These are phyloP conservation scores for Acanthosepion lycidas DNA, from an alignment of 2,888 invertebrate species.

Conservation along the genomic window DNA sequence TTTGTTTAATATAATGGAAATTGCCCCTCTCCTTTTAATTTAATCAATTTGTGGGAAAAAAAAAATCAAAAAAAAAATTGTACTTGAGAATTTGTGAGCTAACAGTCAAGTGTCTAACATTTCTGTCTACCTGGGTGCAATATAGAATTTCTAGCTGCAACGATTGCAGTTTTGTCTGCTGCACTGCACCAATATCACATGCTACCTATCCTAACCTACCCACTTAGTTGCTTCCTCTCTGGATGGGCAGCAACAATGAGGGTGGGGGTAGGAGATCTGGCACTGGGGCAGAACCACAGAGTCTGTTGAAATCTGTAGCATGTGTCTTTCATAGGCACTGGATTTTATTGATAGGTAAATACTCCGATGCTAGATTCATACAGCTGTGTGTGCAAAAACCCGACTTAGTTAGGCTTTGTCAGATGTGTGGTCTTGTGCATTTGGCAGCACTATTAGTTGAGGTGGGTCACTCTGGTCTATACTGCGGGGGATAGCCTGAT, in stretches of 20 bases:
- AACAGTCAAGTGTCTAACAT: neutral
- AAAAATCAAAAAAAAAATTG: neutral
- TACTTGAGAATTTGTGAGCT: neutral
- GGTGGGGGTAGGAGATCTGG: neutral
- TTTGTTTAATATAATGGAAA: no score
- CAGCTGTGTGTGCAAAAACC: neutral
- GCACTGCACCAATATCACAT: conserved; percentile 12
- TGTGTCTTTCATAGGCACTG: neutral
- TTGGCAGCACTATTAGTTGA: neutral
- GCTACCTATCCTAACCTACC: neutral
- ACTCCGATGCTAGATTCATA: neutral
- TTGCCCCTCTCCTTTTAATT: no score
- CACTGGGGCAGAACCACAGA: neutral
- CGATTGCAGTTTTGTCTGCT: conserved; percentile 3
- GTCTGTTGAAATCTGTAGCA: neutral
- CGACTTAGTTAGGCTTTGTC: neutral
- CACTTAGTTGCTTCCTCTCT: neutral
- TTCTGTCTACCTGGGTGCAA: neutral
- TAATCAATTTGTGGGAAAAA: no score
- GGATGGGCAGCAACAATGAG: neutral
- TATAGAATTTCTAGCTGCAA: conserved; percentile 33
- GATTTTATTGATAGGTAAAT: conserved; percentile 10
- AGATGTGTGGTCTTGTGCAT: neutral
- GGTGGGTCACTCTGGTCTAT: neutral
- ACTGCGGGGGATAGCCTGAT: neutral